These are phyloP conservation scores for Physocephala rufipes DNA, from an alignment of 2,888 invertebrate genomes.

Conservation along the genomic window DNA sequence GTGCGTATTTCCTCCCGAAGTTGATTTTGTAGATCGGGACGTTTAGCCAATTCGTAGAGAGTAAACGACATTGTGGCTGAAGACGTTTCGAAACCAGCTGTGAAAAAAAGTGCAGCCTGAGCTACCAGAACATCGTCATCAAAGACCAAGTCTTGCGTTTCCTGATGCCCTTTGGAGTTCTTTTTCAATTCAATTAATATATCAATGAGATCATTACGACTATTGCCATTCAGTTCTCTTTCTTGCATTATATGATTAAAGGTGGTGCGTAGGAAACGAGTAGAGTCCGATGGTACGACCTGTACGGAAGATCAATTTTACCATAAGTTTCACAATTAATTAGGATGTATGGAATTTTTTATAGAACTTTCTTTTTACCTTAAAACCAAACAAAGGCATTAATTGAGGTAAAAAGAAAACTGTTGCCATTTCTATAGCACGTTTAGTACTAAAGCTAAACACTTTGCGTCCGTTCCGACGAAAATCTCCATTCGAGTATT, in stretches of 20 bases:
- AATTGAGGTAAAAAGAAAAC: constrained; percentile 66
- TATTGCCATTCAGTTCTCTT: constrained; percentile 61
- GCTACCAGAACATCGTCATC: constrained; percentile 61
- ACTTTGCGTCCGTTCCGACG: constrained; percentile 64
- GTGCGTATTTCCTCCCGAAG: constrained; percentile 65
- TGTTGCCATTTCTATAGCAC: constrained; percentile 61
- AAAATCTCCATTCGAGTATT: constrained; percentile 64
- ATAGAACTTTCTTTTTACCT: constrained; percentile 42
- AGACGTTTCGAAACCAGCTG: constrained; percentile 64
- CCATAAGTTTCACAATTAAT: background rate
- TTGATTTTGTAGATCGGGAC: constrained; percentile 64
- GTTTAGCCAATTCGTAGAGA: constrained; percentile 64
- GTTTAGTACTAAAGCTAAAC: constrained; percentile 58
- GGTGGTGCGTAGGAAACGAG: constrained; percentile 61
- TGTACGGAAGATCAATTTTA: background rate
- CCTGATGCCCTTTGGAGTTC: constrained; percentile 49
- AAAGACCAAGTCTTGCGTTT: constrained; percentile 50
- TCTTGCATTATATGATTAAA: constrained; percentile 65
- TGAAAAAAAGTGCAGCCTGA: constrained; percentile 64
- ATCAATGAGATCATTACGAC: constrained; percentile 67
- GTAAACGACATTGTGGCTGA: constrained; percentile 66
- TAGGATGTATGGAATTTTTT: background rate
- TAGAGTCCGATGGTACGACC: constrained; percentile 60
- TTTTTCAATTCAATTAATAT: constrained; percentile 66
- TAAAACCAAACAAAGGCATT: constrained; percentile 57